A percentile compares a stretch with the other conserved stretches of the same genome.
These are phyloP conservation scores for Notoglanidium macrostoma DNA, from an alignment of 2,797 vertebrate genomes.

Conservation along the genomic window DNA sequence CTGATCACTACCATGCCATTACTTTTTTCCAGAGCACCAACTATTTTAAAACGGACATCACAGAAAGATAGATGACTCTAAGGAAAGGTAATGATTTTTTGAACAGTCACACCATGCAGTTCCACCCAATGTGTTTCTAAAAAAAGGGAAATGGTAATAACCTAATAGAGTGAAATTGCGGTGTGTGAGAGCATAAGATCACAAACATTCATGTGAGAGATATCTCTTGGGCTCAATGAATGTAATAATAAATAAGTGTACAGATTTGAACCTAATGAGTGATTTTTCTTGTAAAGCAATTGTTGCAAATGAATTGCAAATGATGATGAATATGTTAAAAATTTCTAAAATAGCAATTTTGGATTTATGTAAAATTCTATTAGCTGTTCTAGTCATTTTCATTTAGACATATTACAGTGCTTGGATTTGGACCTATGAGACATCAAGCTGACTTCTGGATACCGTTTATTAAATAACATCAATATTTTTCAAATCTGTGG, in stretches of 20 bases:
- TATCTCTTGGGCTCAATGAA: not conserved
- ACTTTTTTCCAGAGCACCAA: not conserved
- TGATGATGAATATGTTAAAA: not conserved
- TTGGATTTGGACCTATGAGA: not conserved
- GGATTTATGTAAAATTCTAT: not conserved
- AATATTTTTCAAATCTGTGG: not conserved
- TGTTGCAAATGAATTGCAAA: not conserved
- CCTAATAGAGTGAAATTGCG: not conserved
- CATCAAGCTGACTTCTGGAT: not conserved
- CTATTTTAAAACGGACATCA: not conserved
- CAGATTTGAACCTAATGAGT: not conserved
- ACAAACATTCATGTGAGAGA: not conserved
- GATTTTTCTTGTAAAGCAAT: not conserved
- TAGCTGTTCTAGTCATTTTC: not conserved
- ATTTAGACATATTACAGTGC: not conserved
- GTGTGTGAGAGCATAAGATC: not conserved
- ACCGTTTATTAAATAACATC: not conserved
- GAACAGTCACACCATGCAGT: not conserved
- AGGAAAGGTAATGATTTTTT: not conserved
- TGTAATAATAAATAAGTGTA: not conserved
- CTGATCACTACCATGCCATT: not conserved
- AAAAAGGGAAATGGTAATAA: conserved; percentile 7
- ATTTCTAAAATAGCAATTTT: not conserved
- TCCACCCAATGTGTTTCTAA: not conserved
- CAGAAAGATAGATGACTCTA: not conserved